Conservation (phyloP, 23 tunicate genomes). For the Styela plicata region DNA sequence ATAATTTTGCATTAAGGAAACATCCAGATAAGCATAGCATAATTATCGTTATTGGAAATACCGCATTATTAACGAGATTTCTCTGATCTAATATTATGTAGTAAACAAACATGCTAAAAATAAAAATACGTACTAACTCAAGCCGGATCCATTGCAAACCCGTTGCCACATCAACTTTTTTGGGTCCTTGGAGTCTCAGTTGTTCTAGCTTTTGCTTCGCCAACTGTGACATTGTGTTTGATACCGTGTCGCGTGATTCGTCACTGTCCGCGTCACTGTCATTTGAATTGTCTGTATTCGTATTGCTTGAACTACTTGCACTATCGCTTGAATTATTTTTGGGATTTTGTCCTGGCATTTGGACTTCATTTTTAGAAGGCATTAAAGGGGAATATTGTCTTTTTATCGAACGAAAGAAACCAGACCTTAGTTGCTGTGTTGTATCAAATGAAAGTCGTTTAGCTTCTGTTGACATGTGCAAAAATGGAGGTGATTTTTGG, state of each 20-base stretch:
- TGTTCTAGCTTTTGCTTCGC: constrained; percentile 65
- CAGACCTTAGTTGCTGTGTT: constrained; percentile 72
- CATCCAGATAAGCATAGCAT: no score
- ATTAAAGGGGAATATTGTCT: constrained; percentile 52
- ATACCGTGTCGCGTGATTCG: background rate
- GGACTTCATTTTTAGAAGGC: background rate
- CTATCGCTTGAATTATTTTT: background rate
- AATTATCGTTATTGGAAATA: no score
- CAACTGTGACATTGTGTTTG: constrained; percentile 48
- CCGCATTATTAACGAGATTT: no score
- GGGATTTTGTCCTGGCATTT: background rate
- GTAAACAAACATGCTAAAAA: no score
- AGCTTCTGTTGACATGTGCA: background rate
- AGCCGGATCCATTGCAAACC: constrained; percentile 88
- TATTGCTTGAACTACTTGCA: background rate
- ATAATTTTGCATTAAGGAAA: no score
- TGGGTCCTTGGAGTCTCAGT: constrained; percentile 55
- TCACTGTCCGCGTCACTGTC: constrained; percentile 22
- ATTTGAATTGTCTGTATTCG: background rate
- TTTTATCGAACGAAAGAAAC: constrained; percentile 80
- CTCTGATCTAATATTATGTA: no score
- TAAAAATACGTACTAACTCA: constrained; percentile 91
- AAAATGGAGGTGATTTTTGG: background rate
- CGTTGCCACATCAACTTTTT: constrained; percentile 68
- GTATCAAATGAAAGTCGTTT: constrained; percentile 37